phyloP scores from a whole-genome alignment of 2,888 invertebrate species.

The Punctoribates punctum region DNA sequence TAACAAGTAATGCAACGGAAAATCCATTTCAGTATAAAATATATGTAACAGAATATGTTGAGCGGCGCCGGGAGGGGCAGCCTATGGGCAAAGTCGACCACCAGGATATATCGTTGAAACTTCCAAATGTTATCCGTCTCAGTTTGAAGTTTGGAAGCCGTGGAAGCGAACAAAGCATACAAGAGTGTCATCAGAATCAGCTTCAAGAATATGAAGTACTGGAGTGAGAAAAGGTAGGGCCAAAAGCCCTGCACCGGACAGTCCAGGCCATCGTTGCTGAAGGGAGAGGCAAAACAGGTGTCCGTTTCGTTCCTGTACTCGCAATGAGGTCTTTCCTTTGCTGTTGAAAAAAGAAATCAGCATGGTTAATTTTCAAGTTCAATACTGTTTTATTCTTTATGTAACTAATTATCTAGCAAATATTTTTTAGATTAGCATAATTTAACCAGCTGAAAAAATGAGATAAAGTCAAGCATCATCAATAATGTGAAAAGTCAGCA shows the following conservation, averaged over 20 bases:
- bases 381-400: no score
- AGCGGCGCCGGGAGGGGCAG: constrained; percentile 53
- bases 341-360: no score
- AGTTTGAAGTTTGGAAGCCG: constrained; percentile 48
- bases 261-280: constrained; percentile 22
- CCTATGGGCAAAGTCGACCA: constrained; percentile 52
- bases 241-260: constrained; percentile 16
- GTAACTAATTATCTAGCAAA: no score
- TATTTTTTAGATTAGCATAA: no score
- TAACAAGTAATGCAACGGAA: constrained; percentile 38
- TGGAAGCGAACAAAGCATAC: constrained; percentile 52
- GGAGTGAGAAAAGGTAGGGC: constrained; percentile 49
- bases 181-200: constrained; percentile 53
- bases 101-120: constrained; percentile 53
- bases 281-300: neutral
- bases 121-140: constrained; percentile 54
- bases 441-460: no score
- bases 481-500: no score
- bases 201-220: constrained; percentile 52
- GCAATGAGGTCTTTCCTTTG: no score
- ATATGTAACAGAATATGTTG: constrained; percentile 49
- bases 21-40: constrained; percentile 43
- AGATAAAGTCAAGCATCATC: no score
- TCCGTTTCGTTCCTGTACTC: neutral
- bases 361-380: no score